Base-by-base conservation (phyloP, 2,888 invertebrate genomes). In the Caradrina kadenii region DNA sequence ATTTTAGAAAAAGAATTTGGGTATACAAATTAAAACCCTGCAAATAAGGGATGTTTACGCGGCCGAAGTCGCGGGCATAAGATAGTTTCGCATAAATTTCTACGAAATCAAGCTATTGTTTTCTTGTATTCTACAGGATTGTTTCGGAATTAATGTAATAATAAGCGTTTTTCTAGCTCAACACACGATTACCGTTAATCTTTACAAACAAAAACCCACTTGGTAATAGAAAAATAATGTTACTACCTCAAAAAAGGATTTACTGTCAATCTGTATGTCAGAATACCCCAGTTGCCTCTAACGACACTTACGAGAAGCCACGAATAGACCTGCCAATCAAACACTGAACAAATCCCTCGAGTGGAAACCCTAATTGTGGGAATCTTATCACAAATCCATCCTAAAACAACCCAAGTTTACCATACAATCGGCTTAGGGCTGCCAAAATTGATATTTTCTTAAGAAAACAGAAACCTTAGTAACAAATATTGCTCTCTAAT, bases 401-500 rank as follows among this genome's bases (percentile, higher is more conserved):
- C 52, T 58, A 52, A 69, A 73, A 70, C 35, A 68, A 62, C 58
- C 22, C 13, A 42, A 69, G 21, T 52, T 80, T 52, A 54, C 63
- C 59, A 7, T 35, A 58, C 45, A 76, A 54, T 73, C 53, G 31
- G 70, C 54, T 65, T 64, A 66, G 42, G 52, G 52, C 50, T 56
- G 64, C 73, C 26, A 55, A 63, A 64, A 58, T 78, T 65, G 35
- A 65, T 71, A 80, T 77, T 76, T 74, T 69, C 60, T 48, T 62
- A 76, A 66, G 76, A 61, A 66, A 80, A 67, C 56, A 63, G 54
- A 60, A 66, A 53, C 64, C 62, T 63, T 61, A 50, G 56, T 50
- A 65, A 55, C 75, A 71, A 76, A 79, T 84, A 84, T 84, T 73
- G 60, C 70, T 73, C 73, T 73, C 78, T 83, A 79, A 85, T 85